Percentiles rank a stretch among this genome's conserved stretches.
Evolutionary conservation across 2,888 invertebrate species (phyloP).

Genomic region (Watsonalla cultraria): DNA sequence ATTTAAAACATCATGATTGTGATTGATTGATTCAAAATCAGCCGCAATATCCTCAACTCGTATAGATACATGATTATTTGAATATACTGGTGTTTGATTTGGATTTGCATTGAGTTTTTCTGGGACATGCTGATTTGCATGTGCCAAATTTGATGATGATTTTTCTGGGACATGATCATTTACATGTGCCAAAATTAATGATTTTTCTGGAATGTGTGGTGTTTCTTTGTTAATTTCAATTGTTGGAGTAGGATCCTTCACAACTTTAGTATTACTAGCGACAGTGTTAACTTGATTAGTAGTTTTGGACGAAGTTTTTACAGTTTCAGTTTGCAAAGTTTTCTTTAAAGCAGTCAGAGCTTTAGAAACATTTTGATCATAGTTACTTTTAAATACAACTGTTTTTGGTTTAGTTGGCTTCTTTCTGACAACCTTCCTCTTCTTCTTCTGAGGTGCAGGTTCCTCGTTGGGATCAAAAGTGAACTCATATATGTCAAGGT

Average conservation of each 20-base stretch:
- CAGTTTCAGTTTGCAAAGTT: slow-evolving; percentile 23
- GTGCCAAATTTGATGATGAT: background rate
- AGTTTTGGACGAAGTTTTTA: slow-evolving; percentile 12
- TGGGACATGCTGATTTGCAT: background rate
- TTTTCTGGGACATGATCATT: background rate
- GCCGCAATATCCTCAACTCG: slow-evolving; percentile 62
- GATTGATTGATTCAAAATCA: slow-evolving; percentile 43
- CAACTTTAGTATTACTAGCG: background rate
- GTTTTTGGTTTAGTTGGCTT: slow-evolving; percentile 45
- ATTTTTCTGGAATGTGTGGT: too few relatives aligned
- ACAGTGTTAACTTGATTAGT: slow-evolving; percentile 11
- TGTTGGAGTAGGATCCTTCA: too few relatives aligned
- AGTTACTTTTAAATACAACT: slow-evolving; percentile 44
- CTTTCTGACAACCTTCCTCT: slow-evolving; percentile 46
- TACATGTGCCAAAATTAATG: background rate
- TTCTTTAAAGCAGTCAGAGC: slow-evolving; percentile 51
- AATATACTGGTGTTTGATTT: slow-evolving; percentile 4
- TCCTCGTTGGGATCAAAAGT: slow-evolving; percentile 70
- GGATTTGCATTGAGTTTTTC: slow-evolving; percentile 7
- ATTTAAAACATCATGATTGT: slow-evolving; percentile 43
- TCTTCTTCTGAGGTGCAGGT: slow-evolving; percentile 61
- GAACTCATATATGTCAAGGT: slow-evolving; percentile 66
- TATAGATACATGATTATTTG: slow-evolving; percentile 44
- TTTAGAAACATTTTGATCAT: slow-evolving; percentile 59
- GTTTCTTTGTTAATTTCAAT: too few relatives aligned